Conservation (phyloP, 2,888 invertebrate species). For the Lasioglossum zephyrum region DNA sequence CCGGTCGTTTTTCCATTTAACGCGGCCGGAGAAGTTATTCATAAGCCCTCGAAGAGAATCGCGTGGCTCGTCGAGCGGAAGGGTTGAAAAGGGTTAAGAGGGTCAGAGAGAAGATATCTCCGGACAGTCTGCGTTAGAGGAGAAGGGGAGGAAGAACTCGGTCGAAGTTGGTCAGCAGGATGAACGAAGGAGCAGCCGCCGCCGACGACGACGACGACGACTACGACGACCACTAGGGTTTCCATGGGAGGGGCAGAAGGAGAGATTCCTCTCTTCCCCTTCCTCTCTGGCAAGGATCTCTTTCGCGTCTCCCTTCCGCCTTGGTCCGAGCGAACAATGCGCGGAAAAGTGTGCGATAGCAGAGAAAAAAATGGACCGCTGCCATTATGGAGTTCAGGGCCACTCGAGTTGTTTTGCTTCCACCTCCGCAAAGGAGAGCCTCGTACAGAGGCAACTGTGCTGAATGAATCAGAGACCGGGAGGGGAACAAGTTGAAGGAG, state of each 20-base stretch:
- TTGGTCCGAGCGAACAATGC: slow-evolving; percentile 62
- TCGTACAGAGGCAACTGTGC: slow-evolving; percentile 75
- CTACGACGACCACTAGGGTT: slow-evolving; percentile 31
- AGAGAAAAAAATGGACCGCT: slow-evolving; percentile 74
- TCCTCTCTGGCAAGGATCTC: slow-evolving; percentile 1
- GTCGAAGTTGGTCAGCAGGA: slow-evolving; percentile 75
- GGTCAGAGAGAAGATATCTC: slow-evolving; percentile 64
- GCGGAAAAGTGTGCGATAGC: slow-evolving; percentile 74
- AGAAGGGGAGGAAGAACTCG: slow-evolving; percentile 54
- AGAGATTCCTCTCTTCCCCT: slow-evolving; percentile 8
- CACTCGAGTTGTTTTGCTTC: slow-evolving; percentile 79
- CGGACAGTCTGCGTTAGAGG: slow-evolving; percentile 42
- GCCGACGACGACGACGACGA: slow-evolving; percentile 11
- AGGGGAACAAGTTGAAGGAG: slow-evolving; percentile 38
- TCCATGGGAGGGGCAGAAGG: not conserved
- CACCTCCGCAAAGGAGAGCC: slow-evolving; percentile 72
- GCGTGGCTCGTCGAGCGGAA: slow-evolving; percentile 53
- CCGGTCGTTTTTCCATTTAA: slow-evolving; percentile 58
- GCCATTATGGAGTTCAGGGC: slow-evolving; percentile 80
- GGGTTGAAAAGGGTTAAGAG: slow-evolving; percentile 68
- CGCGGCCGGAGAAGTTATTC: slow-evolving; percentile 63
- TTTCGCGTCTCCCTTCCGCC: slow-evolving; percentile 29
- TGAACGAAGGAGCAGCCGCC: slow-evolving; percentile 66
- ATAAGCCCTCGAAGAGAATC: slow-evolving; percentile 61
- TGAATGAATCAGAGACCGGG: slow-evolving; percentile 72